Base-by-base conservation (phyloP, 2,888 invertebrate species). In the Odontomyia ornata region DNA sequence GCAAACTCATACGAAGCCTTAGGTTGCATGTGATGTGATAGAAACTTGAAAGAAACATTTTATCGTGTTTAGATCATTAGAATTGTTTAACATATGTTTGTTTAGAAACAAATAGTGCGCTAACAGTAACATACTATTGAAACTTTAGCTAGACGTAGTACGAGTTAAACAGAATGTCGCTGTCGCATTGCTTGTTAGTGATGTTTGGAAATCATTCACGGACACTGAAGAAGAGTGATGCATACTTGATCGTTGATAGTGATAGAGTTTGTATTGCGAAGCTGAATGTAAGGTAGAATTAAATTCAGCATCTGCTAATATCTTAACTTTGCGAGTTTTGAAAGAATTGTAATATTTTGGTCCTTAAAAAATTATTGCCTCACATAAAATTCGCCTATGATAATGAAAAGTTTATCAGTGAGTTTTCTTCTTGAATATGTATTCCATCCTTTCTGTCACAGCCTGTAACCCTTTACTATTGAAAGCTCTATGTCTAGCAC, bases 81-180 rank as follows among this genome's bases (percentile, higher is more conserved):
- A 75, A 43, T 62, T 75, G 75, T 75, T 43, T 25, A 75, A 71
- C 69, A 76, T 69, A 76, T 76, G 69, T 69, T 76, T n/a, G 27
- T 30, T 56, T 46, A 28, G 7, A 72, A 76, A 76, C 76, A 76
- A 76, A 76, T 71, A 71, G 69, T 76, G 71, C 56, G 69, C 71
- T 69, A 76, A 76, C 76, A 76, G 71, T 71, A 60, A 60, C 69
- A 76, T 52, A 46, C 27, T 36, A 43, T 72, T 64, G 28, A 52
- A 52, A 52, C 1, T 52, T n/a, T 52, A 5, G n/a, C 15, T 52
- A 52, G 52, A 15, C 52, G 18, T 18, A 11, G 60, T 13, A 60
- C 30, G 23, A 60, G 21, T 60, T 9, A 25, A 23, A 60, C 57
- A 60, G 57, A 60, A 60, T 60, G 57, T 25, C 25, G 21, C 18